Evolutionary conservation across 2,113 vertebrate species (phyloP).

Genomic region (Sylvietta virens): DNA sequence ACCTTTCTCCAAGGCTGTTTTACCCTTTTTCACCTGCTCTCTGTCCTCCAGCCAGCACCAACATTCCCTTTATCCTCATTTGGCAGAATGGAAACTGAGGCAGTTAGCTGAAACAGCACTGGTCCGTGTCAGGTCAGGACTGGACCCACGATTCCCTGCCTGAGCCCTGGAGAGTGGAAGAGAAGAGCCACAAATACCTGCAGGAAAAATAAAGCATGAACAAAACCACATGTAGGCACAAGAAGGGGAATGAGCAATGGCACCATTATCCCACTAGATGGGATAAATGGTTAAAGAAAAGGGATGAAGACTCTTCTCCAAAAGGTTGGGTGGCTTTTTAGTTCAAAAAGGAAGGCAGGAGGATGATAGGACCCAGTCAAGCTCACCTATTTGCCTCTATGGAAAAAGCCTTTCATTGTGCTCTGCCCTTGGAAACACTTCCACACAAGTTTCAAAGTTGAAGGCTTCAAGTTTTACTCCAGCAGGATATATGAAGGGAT

Average conservation of each 20-base stretch:
- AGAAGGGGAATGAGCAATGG: accelerated
- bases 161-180: neutral
- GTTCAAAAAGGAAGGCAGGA: neutral
- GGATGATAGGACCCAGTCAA: accelerated
- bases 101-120: neutral
- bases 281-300: neutral
- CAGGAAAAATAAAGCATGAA: neutral
- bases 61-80: neutral
- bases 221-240: neutral
- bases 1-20: neutral
- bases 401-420: accelerated
- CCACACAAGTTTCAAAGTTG: neutral
- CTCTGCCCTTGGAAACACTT: neutral
- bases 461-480: neutral
- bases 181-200: neutral
- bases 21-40: neutral
- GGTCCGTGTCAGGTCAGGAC: neutral
- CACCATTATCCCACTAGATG: neutral
- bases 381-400: neutral
- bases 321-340: neutral
- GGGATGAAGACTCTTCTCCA: neutral
- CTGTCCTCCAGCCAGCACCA: neutral
- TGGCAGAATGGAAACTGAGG: neutral
- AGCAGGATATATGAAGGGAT: accelerated
- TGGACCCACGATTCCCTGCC: accelerated